Evolutionary conservation across 2,797 vertebrate genomes (phyloP).

Genomic region (Tamandua tetradactyla): DNA sequence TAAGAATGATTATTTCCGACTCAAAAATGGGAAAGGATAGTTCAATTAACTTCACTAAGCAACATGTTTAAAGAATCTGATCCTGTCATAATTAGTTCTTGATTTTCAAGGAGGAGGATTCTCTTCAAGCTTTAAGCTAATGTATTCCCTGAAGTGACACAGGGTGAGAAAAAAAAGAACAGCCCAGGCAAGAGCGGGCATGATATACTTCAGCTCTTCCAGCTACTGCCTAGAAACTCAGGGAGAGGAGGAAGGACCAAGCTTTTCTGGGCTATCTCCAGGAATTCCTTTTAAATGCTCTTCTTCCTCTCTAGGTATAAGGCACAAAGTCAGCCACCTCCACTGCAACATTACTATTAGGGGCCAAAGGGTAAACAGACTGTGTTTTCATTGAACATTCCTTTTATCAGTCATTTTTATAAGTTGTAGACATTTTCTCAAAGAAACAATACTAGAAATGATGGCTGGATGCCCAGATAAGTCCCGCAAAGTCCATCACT

Average conservation of each 20-base stretch:
- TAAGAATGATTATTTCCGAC: conserved; percentile 52
- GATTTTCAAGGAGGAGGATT: conserved; percentile 44
- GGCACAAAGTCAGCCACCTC: background rate
- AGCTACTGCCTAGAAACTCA: background rate
- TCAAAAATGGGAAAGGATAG: conserved; percentile 39
- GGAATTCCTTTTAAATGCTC: background rate
- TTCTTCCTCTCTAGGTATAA: background rate
- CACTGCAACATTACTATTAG: background rate
- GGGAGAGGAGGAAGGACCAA: background rate
- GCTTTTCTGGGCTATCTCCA: background rate
- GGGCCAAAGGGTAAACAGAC: background rate
- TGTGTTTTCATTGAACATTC: background rate
- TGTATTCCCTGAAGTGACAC: conserved; percentile 38
- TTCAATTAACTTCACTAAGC: conserved; percentile 47
- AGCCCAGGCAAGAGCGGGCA: background rate
- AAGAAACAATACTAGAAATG: conserved; percentile 25
- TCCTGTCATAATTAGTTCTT: conserved; percentile 17
- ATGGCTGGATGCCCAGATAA: background rate
- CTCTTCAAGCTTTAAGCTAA: conserved; percentile 12
- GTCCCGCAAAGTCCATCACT: background rate
- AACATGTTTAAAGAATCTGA: conserved; percentile 55
- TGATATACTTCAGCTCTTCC: background rate
- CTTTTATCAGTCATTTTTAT: background rate
- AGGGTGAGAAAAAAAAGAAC: background rate
- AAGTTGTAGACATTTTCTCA: background rate